Percentiles rank a stretch among this genome's conserved stretches.
These are phyloP conservation scores for Bellardia bayeri DNA, from an alignment of 2,888 invertebrate genomes.

Conservation along the genomic window DNA sequence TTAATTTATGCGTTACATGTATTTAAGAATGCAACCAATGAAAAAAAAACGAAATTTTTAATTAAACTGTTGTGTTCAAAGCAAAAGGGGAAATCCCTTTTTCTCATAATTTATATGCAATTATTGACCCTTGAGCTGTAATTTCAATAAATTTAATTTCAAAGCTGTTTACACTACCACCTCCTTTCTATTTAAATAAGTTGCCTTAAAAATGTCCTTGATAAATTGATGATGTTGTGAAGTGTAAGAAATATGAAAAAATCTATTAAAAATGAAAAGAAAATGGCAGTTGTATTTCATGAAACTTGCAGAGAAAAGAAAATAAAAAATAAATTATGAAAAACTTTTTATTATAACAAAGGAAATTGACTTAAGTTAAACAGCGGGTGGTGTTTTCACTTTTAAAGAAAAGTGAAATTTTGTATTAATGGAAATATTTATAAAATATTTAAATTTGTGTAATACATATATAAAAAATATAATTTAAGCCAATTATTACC, in stretches of 20 bases:
- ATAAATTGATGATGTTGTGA: constrained; percentile 62
- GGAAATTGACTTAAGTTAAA: constrained; percentile 61
- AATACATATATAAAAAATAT: no score
- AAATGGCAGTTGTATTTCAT: constrained; percentile 34
- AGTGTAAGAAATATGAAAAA: constrained; percentile 34
- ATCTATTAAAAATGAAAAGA: constrained; percentile 6
- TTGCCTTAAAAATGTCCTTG: constrained; percentile 42
- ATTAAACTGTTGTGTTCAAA: constrained; percentile 58
- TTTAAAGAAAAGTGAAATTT: constrained; percentile 21
- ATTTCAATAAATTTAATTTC: constrained; percentile 42
- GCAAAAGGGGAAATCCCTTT: not conserved
- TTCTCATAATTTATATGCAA: constrained; percentile 58
- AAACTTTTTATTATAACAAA: constrained; percentile 59
- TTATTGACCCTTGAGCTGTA: constrained; percentile 59
- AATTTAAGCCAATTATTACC: no score
- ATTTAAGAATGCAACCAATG: constrained; percentile 50
- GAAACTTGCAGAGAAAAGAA: not conserved
- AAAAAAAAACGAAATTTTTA: constrained; percentile 52
- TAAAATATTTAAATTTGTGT: no score
- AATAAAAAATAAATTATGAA: constrained; percentile 31
- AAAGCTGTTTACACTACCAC: not conserved
- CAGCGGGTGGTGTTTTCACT: constrained; percentile 65
- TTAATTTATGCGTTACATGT: constrained; percentile 67
- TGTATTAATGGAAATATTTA: not conserved
- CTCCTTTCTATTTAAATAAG: not conserved